Base-by-base conservation (phyloP, 1,140 invertebrate genomes). In the Eubasilissa regina region DNA sequence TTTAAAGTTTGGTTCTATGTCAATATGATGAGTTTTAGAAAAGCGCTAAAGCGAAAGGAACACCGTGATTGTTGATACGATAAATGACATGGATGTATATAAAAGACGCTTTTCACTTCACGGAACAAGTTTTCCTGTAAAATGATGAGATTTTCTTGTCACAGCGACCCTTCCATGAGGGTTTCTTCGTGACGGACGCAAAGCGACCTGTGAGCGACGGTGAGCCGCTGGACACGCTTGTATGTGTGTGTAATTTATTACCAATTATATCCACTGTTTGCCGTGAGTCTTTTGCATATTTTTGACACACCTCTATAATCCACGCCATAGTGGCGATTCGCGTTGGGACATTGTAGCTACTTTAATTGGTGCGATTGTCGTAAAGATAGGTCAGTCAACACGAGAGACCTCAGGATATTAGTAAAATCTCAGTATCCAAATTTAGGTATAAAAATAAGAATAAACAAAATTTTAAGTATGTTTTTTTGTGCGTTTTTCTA, bases 111-210 rank as follows among this genome's bases (percentile, higher is more conserved):
- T 48, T 68, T 17, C n/a, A 19, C 21, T 68, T 6, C 0, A 68
- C n/a, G 43, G 11, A 10, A 4, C 3, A 48, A 19, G 15, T 43
- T 68, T 51, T 12, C 44, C 64, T 17, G 44, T n/a, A 68, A 17
- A 43, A 25, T 35, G 21, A 25, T 35, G n/a, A 64, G 35, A 44
- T 11, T 19, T 45, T 8, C 64, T 19, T 17, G 64, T 45, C 64
- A 17, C 64, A 47, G 43, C 12, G 44, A 68, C 3, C 43, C 13
- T 47, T 15, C 44, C 44, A 45, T 15, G 35, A 35, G 64, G 19
- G 43, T 73, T 51, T 48, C 15, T 47, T 82, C 81, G 81, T 82
- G 81, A 82, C 81, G 78, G 78, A 80, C 81, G 78, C 78, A 81
- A 81, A 75, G 78, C 77, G 80, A 17, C 74, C n/a, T n/a, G n/a